phyloP scores from a whole-genome alignment of 2,888 invertebrate genomes.

The Lasioglossum calceatum region DNA sequence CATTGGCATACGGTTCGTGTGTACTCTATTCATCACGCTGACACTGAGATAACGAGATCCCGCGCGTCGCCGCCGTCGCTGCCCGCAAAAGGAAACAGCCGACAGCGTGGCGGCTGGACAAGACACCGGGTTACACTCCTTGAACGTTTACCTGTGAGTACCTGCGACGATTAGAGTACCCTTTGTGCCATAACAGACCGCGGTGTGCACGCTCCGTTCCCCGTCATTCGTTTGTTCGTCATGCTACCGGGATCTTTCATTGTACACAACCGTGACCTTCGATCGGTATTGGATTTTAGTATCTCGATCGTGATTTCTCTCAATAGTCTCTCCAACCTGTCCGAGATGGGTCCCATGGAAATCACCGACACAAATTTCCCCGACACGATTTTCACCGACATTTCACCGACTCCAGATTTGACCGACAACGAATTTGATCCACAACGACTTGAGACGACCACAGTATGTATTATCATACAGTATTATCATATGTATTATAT shows the following conservation, averaged over 20 bases:
- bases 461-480: no score
- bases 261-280: neutral
- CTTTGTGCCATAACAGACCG: neutral
- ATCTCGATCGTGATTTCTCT: neutral
- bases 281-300: neutral
- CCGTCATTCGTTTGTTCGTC: neutral
- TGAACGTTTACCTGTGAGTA: neutral
- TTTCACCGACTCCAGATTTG: no score
- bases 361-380: no score
- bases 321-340: neutral
- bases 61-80: neutral
- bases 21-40: conserved; percentile 58
- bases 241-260: neutral
- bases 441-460: no score
- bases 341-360: no score
- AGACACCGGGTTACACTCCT: neutral
- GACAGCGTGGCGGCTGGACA: neutral
- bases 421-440: no score
- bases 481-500: no score
- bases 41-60: conserved; percentile 60
- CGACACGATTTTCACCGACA: no score
- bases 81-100: conserved; percentile 22
- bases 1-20: conserved; percentile 60
- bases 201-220: neutral
- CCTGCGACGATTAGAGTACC: neutral